These are phyloP conservation scores for Polypedilum vanderplanki DNA, from an alignment of 1,140 invertebrate species.

Conservation along the genomic window DNA sequence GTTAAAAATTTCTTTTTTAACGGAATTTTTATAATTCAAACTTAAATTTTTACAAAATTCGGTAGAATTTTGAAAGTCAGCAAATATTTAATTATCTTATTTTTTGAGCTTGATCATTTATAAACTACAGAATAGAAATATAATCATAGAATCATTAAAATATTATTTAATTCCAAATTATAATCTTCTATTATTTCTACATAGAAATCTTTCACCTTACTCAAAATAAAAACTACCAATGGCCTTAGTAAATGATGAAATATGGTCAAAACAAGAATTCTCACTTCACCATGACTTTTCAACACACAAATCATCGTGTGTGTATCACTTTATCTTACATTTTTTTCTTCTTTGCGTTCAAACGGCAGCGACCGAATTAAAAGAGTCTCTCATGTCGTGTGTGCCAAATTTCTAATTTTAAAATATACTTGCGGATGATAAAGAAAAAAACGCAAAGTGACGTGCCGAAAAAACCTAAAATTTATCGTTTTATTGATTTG, in stretches of 20 bases:
- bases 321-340: conserved; percentile 1
- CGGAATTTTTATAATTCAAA: too few species aligned
- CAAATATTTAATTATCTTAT: too few species aligned
- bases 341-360: background rate
- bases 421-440: background rate
- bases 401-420: conserved; percentile 27
- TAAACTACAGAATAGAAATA: too few species aligned
- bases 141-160: background rate
- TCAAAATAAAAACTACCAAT: background rate
- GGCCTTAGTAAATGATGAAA: background rate
- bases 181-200: too few species aligned
- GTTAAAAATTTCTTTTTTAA: too few species aligned
- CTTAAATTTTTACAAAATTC: too few species aligned
- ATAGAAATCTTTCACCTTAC: background rate
- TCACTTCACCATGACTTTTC: background rate
- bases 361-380: background rate
- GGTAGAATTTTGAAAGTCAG: too few species aligned
- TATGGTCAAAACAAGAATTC: background rate
- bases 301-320: background rate
- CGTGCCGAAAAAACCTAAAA: too few species aligned
- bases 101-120: too few species aligned
- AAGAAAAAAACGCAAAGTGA: background rate
- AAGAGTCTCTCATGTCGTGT: background rate
- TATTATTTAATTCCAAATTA: too few species aligned
- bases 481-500: too few species aligned